phyloP scores from a whole-genome alignment of 2,113 vertebrate species.

The Oreochromis niloticus region DNA sequence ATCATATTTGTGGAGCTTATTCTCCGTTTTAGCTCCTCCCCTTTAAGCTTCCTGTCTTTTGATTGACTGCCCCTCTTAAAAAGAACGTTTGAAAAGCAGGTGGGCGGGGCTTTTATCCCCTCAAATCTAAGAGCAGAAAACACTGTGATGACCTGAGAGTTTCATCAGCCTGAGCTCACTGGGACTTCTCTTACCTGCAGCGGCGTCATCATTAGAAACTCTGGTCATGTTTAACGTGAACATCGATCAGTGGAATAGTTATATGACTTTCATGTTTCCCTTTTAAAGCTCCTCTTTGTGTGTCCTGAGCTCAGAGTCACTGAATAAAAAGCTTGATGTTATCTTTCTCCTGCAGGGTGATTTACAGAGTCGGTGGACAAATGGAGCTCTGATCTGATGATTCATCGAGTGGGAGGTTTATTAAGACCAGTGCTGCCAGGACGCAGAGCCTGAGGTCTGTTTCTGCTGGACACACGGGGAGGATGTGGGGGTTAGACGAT shows the following conservation, averaged over 20 bases:
- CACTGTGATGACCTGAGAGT: background rate
- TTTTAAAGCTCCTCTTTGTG: background rate
- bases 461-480: background rate
- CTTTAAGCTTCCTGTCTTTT: background rate
- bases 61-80: background rate
- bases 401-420: background rate
- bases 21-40: background rate
- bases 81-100: background rate
- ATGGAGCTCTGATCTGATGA: background rate
- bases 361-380: background rate
- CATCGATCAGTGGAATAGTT: background rate
- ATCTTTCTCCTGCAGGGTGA: background rate
- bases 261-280: background rate
- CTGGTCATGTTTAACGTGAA: fast-evolving
- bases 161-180: background rate
- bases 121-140: fast-evolving
- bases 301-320: background rate
- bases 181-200: background rate
- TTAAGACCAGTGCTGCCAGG: background rate
- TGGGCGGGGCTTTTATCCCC: background rate
- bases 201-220: background rate
- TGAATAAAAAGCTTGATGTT: background rate
- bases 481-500: background rate
- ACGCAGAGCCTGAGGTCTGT: background rate
- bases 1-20: fast-evolving